These are phyloP conservation scores for Chaenocephalus aceratus DNA, from an alignment of 2,113 vertebrate species.

Conservation along the genomic window DNA sequence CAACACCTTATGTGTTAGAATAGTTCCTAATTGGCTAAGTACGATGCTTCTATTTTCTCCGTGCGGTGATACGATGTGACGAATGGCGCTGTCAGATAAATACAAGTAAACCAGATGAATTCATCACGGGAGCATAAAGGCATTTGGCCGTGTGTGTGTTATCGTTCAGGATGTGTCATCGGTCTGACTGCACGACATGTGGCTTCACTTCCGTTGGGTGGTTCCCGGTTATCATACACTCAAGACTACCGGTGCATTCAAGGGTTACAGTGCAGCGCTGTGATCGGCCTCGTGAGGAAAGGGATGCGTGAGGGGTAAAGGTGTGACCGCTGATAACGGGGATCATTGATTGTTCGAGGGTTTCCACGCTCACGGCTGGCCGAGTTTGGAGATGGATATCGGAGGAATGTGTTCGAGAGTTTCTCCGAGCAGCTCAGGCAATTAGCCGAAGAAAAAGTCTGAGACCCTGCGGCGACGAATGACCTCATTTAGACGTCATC, in stretches of 20 bases:
- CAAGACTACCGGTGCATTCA: conserved; percentile 37
- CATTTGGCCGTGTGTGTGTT: conserved; percentile 21
- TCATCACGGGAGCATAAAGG: conserved; percentile 40
- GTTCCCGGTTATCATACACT: conserved; percentile 22
- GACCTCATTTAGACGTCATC: background rate
- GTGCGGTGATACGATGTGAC: conserved; percentile 32
- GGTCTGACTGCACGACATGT: conserved; percentile 26
- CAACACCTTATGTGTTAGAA: background rate
- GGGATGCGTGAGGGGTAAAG: background rate
- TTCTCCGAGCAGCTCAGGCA: conserved; percentile 22
- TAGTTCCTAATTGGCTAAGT: background rate
- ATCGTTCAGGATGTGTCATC: conserved; percentile 38
- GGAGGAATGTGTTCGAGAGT: conserved; percentile 3
- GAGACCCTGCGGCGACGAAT: conserved; percentile 19
- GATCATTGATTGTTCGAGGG: background rate
- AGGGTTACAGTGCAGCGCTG: conserved; percentile 14
- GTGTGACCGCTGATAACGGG: background rate
- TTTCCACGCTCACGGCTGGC: background rate
- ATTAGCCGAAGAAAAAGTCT: conserved; percentile 35
- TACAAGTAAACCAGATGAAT: conserved; percentile 48
- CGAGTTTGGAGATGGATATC: conserved; percentile 28
- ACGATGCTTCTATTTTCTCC: conserved; percentile 33
- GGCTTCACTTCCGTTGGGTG: conserved; percentile 24
- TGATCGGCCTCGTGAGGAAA: background rate
- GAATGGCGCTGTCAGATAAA: conserved; percentile 51